Conservation (phyloP, 2,797 vertebrate genomes). For the Rhadinocentrus ornatus region DNA sequence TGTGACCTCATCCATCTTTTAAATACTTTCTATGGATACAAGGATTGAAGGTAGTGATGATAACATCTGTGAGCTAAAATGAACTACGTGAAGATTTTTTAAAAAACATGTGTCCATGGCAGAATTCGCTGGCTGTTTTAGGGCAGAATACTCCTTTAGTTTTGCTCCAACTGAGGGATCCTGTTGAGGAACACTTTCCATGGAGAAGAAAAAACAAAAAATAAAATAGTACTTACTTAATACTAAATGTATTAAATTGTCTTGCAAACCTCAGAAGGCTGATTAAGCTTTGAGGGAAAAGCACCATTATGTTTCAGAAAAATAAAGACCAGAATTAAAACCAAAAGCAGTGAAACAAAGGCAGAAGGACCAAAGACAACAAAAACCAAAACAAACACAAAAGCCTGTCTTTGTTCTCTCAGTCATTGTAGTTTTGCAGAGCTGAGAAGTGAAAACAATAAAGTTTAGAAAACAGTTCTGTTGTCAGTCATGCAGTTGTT, state of each 20-base stretch:
- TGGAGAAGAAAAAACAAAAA: not conserved
- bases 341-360: not conserved
- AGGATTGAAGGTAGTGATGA: too few species aligned
- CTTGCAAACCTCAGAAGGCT: not conserved
- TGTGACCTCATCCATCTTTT: too few species aligned
- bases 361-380: too few species aligned
- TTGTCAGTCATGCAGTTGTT: not conserved
- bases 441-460: conserved; percentile 2
- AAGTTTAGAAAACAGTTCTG: not conserved
- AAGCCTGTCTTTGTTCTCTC: not conserved
- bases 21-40: too few species aligned
- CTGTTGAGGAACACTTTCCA: not conserved
- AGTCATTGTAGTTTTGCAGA: not conserved
- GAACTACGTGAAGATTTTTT: too few species aligned
- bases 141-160: too few species aligned
- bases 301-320: not conserved
- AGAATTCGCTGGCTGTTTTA: too few species aligned
- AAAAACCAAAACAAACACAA: not conserved
- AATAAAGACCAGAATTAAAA: not conserved
- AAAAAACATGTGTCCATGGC: too few species aligned
- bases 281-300: too few species aligned
- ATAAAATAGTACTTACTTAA: not conserved
- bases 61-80: too few species aligned
- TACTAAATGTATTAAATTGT: not conserved
- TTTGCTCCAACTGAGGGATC: too few species aligned